A percentile compares a stretch with the other conserved stretches of the same genome.
Conservation (phyloP, 2,888 invertebrate species). For the Autographa pulchrina region DNA sequence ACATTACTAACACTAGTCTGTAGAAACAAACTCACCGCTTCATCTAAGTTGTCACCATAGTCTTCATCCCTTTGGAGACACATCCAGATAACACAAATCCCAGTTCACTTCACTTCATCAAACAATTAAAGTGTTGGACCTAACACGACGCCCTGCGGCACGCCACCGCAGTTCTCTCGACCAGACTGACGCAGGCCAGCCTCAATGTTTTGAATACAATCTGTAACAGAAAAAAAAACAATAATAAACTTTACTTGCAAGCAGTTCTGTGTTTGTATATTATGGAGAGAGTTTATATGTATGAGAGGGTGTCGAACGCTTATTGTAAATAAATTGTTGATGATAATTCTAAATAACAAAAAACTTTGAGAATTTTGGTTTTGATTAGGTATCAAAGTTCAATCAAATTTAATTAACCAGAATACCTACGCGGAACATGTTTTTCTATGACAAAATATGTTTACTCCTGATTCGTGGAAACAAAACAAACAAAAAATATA, state of each 20-base stretch:
- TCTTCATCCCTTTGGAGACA: constrained; percentile 86
- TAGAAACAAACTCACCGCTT: constrained; percentile 76
- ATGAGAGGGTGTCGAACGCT: constrained; percentile 63
- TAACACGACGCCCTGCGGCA: constrained; percentile 76
- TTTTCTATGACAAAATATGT: too few relatives aligned
- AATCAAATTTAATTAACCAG: too few relatives aligned
- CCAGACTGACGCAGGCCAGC: constrained; percentile 77
- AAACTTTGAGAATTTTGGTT: not conserved
- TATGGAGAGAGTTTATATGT: constrained; percentile 58
- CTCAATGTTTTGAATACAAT: constrained; percentile 87
- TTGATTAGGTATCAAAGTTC: too few relatives aligned
- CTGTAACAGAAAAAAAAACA: constrained; percentile 88
- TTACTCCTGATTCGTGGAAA: too few relatives aligned
- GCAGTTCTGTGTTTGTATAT: constrained; percentile 68
- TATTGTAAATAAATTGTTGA: constrained; percentile 23
- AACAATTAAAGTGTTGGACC: constrained; percentile 64
- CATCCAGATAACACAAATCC: constrained; percentile 81
- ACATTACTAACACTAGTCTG: too few relatives aligned
- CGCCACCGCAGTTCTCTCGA: constrained; percentile 74
- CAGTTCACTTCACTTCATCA: constrained; percentile 68
- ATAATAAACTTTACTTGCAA: constrained; percentile 82
- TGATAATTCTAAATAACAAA: not conserved
- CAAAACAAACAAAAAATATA: too few relatives aligned
- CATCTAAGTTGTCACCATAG: constrained; percentile 78
- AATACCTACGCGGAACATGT: too few relatives aligned